phyloP scores from a whole-genome alignment of 2,888 invertebrate genomes.

The Drosophila tanythrix region DNA sequence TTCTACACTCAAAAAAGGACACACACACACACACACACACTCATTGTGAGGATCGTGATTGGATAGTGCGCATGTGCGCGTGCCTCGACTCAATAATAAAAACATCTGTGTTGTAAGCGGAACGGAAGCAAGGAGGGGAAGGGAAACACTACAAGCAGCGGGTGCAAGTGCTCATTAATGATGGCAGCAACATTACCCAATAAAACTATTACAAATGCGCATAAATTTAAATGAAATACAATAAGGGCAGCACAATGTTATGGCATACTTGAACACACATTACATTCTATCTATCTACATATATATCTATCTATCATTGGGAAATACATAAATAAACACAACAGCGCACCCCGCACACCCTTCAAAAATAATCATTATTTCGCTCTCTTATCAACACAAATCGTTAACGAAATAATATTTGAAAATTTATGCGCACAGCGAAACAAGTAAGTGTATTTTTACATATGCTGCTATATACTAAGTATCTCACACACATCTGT shows the following conservation, averaged over 20 bases:
- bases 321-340: constrained; percentile 49
- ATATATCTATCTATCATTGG: constrained; percentile 4
- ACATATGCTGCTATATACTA: not conserved
- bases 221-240: constrained; percentile 59
- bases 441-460: no score
- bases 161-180: constrained; percentile 68
- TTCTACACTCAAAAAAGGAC: constrained; percentile 43
- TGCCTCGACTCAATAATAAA: constrained; percentile 50
- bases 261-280: constrained; percentile 34
- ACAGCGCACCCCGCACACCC: not conserved
- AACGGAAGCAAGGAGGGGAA: not conserved
- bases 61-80: constrained; percentile 68
- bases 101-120: constrained; percentile 56
- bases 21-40: constrained; percentile 8
- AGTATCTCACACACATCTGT: not conserved
- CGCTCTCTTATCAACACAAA: not conserved
- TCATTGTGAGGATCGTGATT: constrained; percentile 41
- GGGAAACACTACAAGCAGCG: constrained; percentile 14
- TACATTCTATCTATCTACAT: not conserved
- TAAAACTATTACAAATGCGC: constrained; percentile 72
- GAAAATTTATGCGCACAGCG: not conserved
- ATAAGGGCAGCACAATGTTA: constrained; percentile 48
- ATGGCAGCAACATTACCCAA: constrained; percentile 58
- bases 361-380: constrained; percentile 6
- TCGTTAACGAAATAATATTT: not conserved